phyloP scores from a whole-genome alignment of 2,113 vertebrate species.

The Pipra filicauda region DNA sequence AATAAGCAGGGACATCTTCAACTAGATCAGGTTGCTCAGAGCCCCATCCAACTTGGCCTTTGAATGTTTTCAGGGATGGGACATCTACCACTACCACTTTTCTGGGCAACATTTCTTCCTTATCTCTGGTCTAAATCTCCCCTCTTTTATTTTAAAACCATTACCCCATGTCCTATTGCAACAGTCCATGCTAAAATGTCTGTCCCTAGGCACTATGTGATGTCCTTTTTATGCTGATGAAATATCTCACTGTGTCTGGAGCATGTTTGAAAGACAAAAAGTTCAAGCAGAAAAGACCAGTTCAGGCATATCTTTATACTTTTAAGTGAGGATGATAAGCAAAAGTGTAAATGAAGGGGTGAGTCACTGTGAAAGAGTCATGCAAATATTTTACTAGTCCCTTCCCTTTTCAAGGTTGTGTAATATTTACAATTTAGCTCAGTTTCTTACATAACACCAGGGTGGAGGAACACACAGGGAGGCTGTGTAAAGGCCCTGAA shows the following conservation, averaged over 20 bases:
- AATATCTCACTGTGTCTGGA: background rate
- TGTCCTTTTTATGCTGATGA: background rate
- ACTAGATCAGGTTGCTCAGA: background rate
- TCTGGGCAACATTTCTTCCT: background rate
- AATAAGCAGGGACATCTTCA: background rate
- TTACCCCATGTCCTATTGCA: background rate
- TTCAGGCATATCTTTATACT: background rate
- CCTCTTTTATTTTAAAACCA: background rate
- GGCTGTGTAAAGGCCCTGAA: background rate
- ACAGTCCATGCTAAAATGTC: background rate
- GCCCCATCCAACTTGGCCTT: background rate
- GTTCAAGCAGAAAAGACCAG: too few species aligned
- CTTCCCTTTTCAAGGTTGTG: background rate
- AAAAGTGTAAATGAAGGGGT: background rate
- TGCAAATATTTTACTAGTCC: background rate
- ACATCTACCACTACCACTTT: background rate
- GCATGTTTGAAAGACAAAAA: background rate
- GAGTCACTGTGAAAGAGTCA: background rate
- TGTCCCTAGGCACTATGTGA: background rate
- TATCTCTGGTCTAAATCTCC: background rate
- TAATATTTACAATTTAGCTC: constrained; percentile 43
- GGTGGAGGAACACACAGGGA: background rate
- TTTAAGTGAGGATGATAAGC: background rate
- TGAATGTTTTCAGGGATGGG: background rate
- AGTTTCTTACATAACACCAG: background rate